Base-by-base conservation (phyloP, 2,888 invertebrate species). In the Odontothrips loti region DNA sequence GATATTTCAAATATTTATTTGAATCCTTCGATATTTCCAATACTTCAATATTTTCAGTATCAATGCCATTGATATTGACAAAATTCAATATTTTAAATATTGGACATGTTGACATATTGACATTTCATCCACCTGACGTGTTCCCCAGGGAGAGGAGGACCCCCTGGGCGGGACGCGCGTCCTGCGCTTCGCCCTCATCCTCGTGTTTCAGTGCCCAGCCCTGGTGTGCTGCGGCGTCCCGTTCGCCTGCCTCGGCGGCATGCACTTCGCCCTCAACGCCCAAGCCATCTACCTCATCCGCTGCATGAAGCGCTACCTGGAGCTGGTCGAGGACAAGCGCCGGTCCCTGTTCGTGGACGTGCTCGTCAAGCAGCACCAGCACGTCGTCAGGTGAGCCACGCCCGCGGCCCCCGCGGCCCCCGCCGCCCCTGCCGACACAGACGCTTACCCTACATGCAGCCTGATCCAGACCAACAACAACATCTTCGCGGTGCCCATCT, bases 131-230 rank as follows among this genome's bases (percentile, higher is more conserved):
- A n/a, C 20, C 20, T 58, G 58, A 58, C 58, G 51, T 51, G 51
- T 15, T 20, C 17, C 10, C 20, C 58, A 58, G 68, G 68, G 68
- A 6, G 68, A 68, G 68, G 11, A 23, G 68, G 68, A 68, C 68
- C 68, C 68, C 23, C 23, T 68, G 68, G 68, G 9, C 68, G 23
- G 23, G 23, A 11, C n/a, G n/a, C 68, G 68, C 68, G 11, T 23
- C 23, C 68, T 68, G 68, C 68, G 68, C 68, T 68, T 68, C 68
- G 68, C 23, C n/a, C 68, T 68, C 68, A 68, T 68, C 68, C 23
- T 68, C 2, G 23, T 23, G 23, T 68, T 68, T 23, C 68, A 68
- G 68, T 23, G 68, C 68, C 23, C 68, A 9, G 68, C 68, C 23
- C 68, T 68, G 23, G 23, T 68, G 68, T 68, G 68, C 68, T 68